Conservation (phyloP, 2,797 vertebrate genomes). For the Thalassophryne amazonica region DNA sequence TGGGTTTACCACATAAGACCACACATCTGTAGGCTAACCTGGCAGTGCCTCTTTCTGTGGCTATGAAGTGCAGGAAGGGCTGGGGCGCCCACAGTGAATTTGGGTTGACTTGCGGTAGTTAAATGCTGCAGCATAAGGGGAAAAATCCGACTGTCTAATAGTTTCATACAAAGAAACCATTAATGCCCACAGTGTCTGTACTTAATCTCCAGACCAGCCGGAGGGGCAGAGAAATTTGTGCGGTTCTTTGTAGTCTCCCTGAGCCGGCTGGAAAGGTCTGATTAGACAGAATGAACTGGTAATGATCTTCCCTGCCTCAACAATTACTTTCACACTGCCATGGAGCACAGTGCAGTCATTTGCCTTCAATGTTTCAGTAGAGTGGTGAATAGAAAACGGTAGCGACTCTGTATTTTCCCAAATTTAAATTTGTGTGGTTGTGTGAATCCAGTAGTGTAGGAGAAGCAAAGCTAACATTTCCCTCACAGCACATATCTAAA, state of each 20-base stretch:
- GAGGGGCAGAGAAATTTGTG: not conserved
- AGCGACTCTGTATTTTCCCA: slow-evolving; percentile 1
- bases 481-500: no score
- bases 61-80: not conserved
- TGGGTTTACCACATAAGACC: slow-evolving; percentile 37
- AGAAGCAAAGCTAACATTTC: no score
- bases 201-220: not conserved
- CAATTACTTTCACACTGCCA: slow-evolving; percentile 31
- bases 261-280: slow-evolving; percentile 36
- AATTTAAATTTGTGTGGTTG: not conserved
- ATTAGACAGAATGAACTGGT: slow-evolving; percentile 47
- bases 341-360: slow-evolving; percentile 30
- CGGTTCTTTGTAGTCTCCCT: slow-evolving; percentile 13
- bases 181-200: not conserved
- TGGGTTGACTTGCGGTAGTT: not conserved
- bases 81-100: slow-evolving; percentile 8
- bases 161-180: slow-evolving; percentile 12
- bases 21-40: slow-evolving; percentile 24
- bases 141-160: not conserved
- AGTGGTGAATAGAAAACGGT: slow-evolving; percentile 1
- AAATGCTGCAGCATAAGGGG: not conserved
- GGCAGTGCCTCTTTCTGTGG: slow-evolving; percentile 4
- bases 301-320: slow-evolving; percentile 35
- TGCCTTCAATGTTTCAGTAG: slow-evolving; percentile 7
- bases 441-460: not conserved